A percentile compares a stretch with the other conserved stretches of the same genome.
These are phyloP conservation scores for Dilophus febrilis DNA, from an alignment of 2,888 invertebrate genomes.

Conservation along the genomic window DNA sequence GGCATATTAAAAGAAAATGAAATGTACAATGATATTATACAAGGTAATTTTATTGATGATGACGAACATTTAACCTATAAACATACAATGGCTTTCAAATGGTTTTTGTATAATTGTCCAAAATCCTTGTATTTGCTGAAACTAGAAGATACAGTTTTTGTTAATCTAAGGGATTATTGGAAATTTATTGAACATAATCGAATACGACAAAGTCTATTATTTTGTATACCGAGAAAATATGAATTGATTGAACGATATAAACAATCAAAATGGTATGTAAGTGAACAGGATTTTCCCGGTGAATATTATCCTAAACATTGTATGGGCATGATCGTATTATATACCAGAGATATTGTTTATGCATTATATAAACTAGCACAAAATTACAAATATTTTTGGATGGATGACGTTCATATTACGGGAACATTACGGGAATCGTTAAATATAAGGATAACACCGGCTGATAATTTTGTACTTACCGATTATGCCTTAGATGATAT, in stretches of 20 bases:
- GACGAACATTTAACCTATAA: slow-evolving; percentile 74
- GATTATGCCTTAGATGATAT: too few relatives aligned
- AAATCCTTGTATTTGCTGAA: slow-evolving; percentile 51
- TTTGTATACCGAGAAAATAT: slow-evolving; percentile 38
- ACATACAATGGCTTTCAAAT: slow-evolving; percentile 65
- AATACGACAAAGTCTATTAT: slow-evolving; percentile 41
- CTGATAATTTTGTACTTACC: background rate
- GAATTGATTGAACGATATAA: slow-evolving; percentile 40
- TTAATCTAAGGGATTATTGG: slow-evolving; percentile 36
- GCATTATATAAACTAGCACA: slow-evolving; percentile 41
- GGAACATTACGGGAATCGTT: slow-evolving; percentile 25
- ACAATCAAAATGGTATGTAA: slow-evolving; percentile 61
- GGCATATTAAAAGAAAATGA: slow-evolving; percentile 35
- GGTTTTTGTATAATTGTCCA: slow-evolving; percentile 53
- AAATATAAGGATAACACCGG: too few relatives aligned
- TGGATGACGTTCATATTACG: slow-evolving; percentile 66
- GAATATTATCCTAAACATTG: slow-evolving; percentile 57
- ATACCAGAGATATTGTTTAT: slow-evolving; percentile 43
- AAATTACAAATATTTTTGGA: slow-evolving; percentile 55
- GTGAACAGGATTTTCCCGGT: slow-evolving; percentile 43
- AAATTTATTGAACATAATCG: too few relatives aligned
- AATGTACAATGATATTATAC: slow-evolving; percentile 47
- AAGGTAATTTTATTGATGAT: slow-evolving; percentile 58
- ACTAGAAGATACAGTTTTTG: slow-evolving; percentile 60
- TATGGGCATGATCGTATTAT: slow-evolving; percentile 51